A percentile compares a stretch with the other conserved stretches of the same genome.
phyloP scores from a whole-genome alignment of 2,113 vertebrate species.

The Euleptes europaea region DNA sequence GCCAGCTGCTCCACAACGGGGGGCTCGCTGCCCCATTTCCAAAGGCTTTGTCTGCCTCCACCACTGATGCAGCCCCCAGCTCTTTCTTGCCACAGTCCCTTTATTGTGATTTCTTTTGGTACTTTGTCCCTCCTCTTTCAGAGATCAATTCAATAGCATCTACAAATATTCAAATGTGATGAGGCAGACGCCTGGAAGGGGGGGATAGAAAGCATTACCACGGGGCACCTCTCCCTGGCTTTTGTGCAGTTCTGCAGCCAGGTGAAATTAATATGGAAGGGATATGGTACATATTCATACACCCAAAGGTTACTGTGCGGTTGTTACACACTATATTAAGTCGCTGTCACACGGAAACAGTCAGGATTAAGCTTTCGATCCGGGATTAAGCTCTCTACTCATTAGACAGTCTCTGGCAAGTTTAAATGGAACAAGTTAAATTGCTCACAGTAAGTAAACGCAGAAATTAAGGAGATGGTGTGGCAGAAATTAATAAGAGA shows the following conservation, averaged over 20 bases:
- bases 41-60: slow-evolving; percentile 13
- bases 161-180: background rate
- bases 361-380: background rate
- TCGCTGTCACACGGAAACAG: slow-evolving; percentile 3
- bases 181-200: slow-evolving; percentile 25
- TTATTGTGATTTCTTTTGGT: background rate
- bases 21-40: background rate
- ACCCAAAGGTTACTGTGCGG: background rate
- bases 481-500: background rate
- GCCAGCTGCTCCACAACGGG: background rate
- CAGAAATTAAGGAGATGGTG: background rate
- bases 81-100: slow-evolving; percentile 37
- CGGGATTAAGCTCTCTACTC: background rate
- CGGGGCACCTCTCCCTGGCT: slow-evolving; percentile 30
- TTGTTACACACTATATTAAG: background rate
- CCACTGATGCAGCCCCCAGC: slow-evolving; percentile 33
- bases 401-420: background rate
- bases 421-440: background rate
- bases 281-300: background rate
- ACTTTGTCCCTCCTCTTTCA: background rate
- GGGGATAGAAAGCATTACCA: slow-evolving; percentile 22
- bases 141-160: slow-evolving; percentile 42
- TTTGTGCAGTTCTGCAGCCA: slow-evolving; percentile 25
- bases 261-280: slow-evolving; percentile 27
- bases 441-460: background rate